Base-by-base conservation (phyloP, 2,888 invertebrate species). In the Noctua comes region DNA sequence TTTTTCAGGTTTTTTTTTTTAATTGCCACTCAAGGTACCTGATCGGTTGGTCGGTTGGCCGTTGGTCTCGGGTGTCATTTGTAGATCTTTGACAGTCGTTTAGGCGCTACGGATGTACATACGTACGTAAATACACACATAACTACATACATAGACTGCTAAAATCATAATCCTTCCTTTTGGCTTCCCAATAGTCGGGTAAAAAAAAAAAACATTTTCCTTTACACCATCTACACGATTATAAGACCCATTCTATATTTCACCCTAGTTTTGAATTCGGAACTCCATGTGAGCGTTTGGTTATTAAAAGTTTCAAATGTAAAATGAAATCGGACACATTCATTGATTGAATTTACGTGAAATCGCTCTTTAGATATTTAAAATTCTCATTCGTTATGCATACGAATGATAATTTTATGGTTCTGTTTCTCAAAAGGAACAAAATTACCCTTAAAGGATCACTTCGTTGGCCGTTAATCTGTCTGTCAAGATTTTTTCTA, bases 281-380 rank as follows among this genome's bases (percentile, higher is more conserved):
- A 43, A 69, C 31, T 51, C 5, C 36, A 27, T 40, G 16, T 70
- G n/a, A 1, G 27, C 18, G 3, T 73, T 48, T n/a, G 13, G 6
- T 27, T 62, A 75, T 59, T 57, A 16, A n/a, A 59, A 59, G 21
- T 27, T 59, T 40, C 10, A 59, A 48, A 68, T 68, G 54, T 43
- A 16, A 54, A 54, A 24, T 43, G 24, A 74, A 68, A 18, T 31
- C 10, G 21, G 6, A 68, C 40, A 51, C 8, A 46, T 57, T 57
- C 11, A 8, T 70, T 57, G 1, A 24, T 43, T 24, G 11, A 13
- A 21, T 73, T 31, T 21, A 57, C 27, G 3, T 24, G 10, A 43
- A 72, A 62, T 62, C 6, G 27, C 16, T 6, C 16, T 72, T 72
- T 18, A 46, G 73, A 46, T 72, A 2, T n/a, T 74, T 11, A 6